Evolutionary conservation across 2,888 invertebrate species (phyloP), one percentile per base, ranked within the genome.

Genomic region (Coelogynopora nodosa): DNA sequence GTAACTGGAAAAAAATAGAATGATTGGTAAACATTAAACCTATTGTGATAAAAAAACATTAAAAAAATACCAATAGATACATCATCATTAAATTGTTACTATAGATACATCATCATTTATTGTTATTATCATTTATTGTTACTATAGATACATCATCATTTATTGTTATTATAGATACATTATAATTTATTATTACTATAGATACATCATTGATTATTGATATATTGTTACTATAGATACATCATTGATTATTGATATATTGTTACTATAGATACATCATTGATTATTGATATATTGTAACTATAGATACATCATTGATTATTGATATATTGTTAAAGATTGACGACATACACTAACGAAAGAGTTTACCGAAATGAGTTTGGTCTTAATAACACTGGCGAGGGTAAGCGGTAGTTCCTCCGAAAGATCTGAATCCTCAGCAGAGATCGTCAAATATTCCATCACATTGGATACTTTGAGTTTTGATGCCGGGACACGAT

Each of bases 401-500:
- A 86, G 84, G 23, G 87, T 86, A 26, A 86, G n/a, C n/a, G 87
- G 87, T 5, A 67, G 30, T 67, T 86, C 87, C 5, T 86, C 85
- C 2, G 67, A 18, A 28, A 86, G 30, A 86, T 86, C 86, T 2
- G 82, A 30, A 29, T 86, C 86, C 26, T 82, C 86, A 23, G 80
- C 30, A 82, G 26, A 27, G 84, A 30, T 31, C 18, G 74, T 30
- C 10, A 86, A 31, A 27, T 30, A 30, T 0, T 80, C 82, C 83
- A 30, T 82, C 28, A 86, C 86, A 13, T 30, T 30, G 67, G 81
- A 28, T 0, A 86, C 87, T 67, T 86, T 86, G n/a, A 86, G 67
- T 67, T 86, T 86, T 0, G 87, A 86, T 23, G 87, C 87, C n/a
- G 87, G 85, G 2, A 86, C 87, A 0, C 87, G 87, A 86, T 86